Evolutionary conservation across 2,113 vertebrate genomes (phyloP), one percentile per base, ranked within the genome.

Genomic region (Stercorarius parasiticus): DNA sequence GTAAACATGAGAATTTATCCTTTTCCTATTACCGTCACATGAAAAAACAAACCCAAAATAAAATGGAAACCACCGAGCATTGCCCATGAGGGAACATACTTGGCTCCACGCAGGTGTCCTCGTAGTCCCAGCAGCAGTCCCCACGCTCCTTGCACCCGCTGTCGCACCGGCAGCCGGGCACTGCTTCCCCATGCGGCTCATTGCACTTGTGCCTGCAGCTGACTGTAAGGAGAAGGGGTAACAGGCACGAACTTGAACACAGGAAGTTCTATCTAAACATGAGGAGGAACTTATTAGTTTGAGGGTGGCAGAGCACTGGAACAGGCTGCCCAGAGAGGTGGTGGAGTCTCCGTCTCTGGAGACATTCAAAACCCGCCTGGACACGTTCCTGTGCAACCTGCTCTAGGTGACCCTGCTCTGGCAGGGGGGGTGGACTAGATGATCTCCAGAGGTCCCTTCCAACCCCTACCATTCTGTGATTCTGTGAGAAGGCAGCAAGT

Each of bases 111-210:
- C 98, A 98, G 56, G 90, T 49, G 18, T 96, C 96, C 65, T 98
- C 86, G 7, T 98, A 98, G 93, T 98, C 98, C 98, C 96, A 98
- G 93, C 98, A 98, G 91, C 98, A 98, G 58, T 97, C 95, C 5
- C 30, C 71, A 43, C 90, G 96, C 5, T 71, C 76, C 42, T 30
- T 78, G 78, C 98, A 98, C 26, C 26, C 30, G 0, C 22, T 20
- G 73, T 98, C 98, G 0, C 98, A 98, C 22, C 42, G 84, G 87
- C 98, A 98, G 81, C 95, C 96, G 0, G 42, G 15, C 19, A 83
- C 19, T 2, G 61, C 64, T 36, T 53, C 56, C 13, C 42, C 26
- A 1, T 40, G 83, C 0, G 83, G 77, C 23, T 96, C 93, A 11
- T 87, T 84, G 83, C 98, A 98, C 86, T 96, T 98, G 74, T 85